These are phyloP conservation scores for Nyctibius bracteatus DNA, from an alignment of 2,113 vertebrate species.

Conservation along the genomic window DNA sequence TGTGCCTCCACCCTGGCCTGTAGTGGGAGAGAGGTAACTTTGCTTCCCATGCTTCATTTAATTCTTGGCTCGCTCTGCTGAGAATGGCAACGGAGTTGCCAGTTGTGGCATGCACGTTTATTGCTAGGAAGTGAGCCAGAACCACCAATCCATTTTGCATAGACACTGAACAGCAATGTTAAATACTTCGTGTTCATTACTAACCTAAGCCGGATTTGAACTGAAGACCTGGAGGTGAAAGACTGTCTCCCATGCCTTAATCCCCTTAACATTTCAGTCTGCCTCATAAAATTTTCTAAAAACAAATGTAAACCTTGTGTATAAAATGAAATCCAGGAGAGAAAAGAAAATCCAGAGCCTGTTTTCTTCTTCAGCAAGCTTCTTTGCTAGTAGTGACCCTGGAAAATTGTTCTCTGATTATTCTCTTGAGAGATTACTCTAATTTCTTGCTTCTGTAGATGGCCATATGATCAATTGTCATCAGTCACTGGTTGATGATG, in stretches of 20 bases:
- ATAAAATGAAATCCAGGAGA: conserved; percentile 46
- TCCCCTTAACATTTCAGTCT: conserved; percentile 32
- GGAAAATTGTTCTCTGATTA: conserved; percentile 52
- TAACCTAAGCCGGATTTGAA: neutral
- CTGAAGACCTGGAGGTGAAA: conserved; percentile 27
- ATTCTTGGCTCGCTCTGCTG: neutral
- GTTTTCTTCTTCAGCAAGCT: conserved; percentile 47
- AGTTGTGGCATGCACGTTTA: conserved; percentile 39
- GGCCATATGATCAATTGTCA: conserved; percentile 56
- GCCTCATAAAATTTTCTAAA: conserved; percentile 38
- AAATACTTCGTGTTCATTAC: conserved; percentile 35
- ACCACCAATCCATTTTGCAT: conserved; percentile 33
- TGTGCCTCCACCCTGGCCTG: neutral
- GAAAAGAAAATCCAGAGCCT: neutral
- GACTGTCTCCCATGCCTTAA: conserved; percentile 25
- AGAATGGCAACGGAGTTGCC: conserved; percentile 11
- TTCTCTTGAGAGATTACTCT: conserved; percentile 54
- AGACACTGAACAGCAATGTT: conserved; percentile 1
- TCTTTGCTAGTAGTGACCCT: conserved; percentile 36
- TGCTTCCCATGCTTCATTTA: conserved; percentile 29
- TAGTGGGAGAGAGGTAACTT: neutral
- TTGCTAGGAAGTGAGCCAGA: conserved; percentile 38
- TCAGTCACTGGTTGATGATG: conserved; percentile 50
- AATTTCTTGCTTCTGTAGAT: conserved; percentile 56
- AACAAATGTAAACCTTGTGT: conserved; percentile 32